Evolutionary conservation across 2,797 vertebrate genomes (phyloP).

Genomic region (Mus caroli): DNA sequence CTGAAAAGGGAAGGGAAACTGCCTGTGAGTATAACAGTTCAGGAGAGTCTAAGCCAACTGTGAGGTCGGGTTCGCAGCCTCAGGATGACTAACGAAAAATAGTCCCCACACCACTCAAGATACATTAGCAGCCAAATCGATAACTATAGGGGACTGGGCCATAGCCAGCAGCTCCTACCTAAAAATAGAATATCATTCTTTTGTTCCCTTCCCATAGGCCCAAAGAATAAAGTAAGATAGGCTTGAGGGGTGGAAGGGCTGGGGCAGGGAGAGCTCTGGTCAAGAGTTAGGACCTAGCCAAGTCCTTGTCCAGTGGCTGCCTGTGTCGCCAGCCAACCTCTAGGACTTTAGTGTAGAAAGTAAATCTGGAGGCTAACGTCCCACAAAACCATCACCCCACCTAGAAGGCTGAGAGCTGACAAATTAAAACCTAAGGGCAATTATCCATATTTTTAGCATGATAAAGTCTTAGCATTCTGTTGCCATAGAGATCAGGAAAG

Average conservation of each 20-base stretch:
- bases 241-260: neutral
- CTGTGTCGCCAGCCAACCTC: neutral
- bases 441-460: constrained; percentile 85
- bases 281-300: neutral
- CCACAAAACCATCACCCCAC: constrained; percentile 43
- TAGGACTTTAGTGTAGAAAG: constrained; percentile 51
- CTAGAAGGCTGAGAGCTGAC: constrained; percentile 77
- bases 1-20: neutral
- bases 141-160: constrained; percentile 68
- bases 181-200: constrained; percentile 70
- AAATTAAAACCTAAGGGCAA: constrained; percentile 83
- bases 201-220: constrained; percentile 39
- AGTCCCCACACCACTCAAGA: constrained; percentile 39
- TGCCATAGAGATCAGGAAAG: constrained; percentile 80
- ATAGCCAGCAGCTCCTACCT: constrained; percentile 62
- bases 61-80: neutral
- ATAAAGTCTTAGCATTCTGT: constrained; percentile 80
- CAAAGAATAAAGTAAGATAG: constrained; percentile 30
- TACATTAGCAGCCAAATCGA: constrained; percentile 76
- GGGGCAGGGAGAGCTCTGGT: neutral
- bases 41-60: neutral
- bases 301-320: neutral
- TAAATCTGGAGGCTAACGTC: constrained; percentile 42
- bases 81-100: constrained; percentile 58
- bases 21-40: neutral